Conservation (phyloP, 2,888 invertebrate species). For the Leptarthrus brevirostris region DNA sequence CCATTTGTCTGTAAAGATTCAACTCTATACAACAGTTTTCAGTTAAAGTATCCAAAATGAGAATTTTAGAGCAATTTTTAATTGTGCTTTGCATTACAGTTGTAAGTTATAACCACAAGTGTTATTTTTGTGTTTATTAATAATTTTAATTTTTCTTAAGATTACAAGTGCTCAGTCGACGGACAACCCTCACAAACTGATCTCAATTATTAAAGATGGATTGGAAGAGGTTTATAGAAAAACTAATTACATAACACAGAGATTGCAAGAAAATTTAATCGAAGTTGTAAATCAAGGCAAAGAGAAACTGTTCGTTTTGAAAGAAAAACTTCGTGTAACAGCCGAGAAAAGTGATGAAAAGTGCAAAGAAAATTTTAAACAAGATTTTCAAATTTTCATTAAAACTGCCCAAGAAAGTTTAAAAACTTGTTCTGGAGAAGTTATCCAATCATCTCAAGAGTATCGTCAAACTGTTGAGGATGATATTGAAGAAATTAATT, state of each 20-base stretch:
- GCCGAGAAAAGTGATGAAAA: not conserved
- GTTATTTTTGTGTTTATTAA: no score
- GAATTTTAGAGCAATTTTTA: no score
- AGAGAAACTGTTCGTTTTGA: not conserved
- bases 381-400: not conserved
- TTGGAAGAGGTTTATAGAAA: not conserved
- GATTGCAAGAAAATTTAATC: conserved; percentile 2
- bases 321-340: conserved; percentile 5
- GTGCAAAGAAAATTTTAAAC: not conserved
- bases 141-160: no score
- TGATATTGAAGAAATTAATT: not conserved
- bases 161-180: no score
- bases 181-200: no score
- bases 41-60: no score
- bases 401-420: not conserved
- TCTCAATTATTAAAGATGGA: not conserved
- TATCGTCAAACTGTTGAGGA: not conserved
- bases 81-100: no score
- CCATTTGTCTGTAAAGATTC: no score
- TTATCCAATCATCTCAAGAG: not conserved
- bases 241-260: not conserved
- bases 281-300: conserved; percentile 3
- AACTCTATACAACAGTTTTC: no score
- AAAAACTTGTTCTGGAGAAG: not conserved
- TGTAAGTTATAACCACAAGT: no score